These are phyloP conservation scores for Beroe forskalii DNA, from an alignment of 37 sponge, comb jelly and placozoan species.

Conservation along the genomic window DNA sequence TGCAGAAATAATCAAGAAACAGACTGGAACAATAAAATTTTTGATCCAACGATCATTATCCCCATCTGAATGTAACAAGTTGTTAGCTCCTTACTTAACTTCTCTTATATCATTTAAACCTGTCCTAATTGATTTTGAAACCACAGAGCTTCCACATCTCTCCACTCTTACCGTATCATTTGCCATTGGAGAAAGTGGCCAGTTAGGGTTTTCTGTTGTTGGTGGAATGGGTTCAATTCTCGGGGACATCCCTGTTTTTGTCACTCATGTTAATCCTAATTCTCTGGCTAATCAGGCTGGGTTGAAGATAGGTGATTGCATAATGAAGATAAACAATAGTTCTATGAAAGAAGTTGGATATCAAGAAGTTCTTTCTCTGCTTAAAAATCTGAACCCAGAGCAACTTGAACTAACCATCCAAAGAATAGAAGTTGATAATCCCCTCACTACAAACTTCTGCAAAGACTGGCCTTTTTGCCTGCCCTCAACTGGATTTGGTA, in stretches of 20 bases:
- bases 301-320: conserved; percentile 19
- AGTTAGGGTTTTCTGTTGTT: conserved; percentile 61
- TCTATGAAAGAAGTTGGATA: background rate
- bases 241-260: conserved; percentile 42
- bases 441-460: conserved; percentile 39
- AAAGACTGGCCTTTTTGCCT: conserved; percentile 60
- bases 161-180: conserved; percentile 6
- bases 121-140: conserved; percentile 21
- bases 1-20: conserved; percentile 56
- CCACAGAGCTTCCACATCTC: conserved; percentile 18
- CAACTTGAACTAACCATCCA: conserved; percentile 22
- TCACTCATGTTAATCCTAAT: conserved; percentile 22
- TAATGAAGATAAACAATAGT: conserved; percentile 5
- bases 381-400: conserved; percentile 52
- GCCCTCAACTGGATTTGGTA: conserved; percentile 35
- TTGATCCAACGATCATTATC: conserved; percentile 8
- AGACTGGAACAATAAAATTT: conserved; percentile 46
- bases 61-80: conserved; percentile 30
- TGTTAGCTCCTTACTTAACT: conserved; percentile 32
- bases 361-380: conserved; percentile 32
- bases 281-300: conserved; percentile 29
- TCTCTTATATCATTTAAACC: conserved; percentile 58
- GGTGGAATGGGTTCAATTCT: conserved; percentile 52
- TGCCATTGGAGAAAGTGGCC: background rate
- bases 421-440: conserved; percentile 54